Evolutionary conservation across 2,888 invertebrate species (phyloP).

Genomic region (Criorhina ranunculi): DNA sequence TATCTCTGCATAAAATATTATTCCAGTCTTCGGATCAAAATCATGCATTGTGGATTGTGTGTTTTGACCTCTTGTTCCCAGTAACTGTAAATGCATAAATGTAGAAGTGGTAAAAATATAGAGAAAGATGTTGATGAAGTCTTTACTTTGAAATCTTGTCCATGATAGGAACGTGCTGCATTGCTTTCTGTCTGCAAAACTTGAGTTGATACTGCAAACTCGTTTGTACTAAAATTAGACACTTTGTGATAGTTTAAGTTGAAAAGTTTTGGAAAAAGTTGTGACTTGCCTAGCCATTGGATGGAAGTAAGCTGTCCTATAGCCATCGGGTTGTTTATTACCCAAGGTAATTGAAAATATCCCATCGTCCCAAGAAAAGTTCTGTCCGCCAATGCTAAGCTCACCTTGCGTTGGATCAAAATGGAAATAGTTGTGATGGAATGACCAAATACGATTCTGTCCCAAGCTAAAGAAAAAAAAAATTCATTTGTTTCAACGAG

Average conservation of each 20-base stretch:
- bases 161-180: slow-evolving; percentile 86
- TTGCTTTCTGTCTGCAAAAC: slow-evolving; percentile 86
- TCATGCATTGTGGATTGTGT: slow-evolving; percentile 90
- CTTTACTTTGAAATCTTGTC: slow-evolving; percentile 85
- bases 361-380: slow-evolving; percentile 92
- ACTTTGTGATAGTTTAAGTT: background rate
- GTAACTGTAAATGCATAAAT: slow-evolving; percentile 81
- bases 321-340: slow-evolving; percentile 85
- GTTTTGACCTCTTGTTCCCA: slow-evolving; percentile 88
- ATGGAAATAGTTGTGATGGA: slow-evolving; percentile 90
- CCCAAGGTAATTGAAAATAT: slow-evolving; percentile 90
- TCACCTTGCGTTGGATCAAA: slow-evolving; percentile 90
- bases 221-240: slow-evolving; percentile 86
- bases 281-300: slow-evolving; percentile 86
- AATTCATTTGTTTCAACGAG: too few relatives aligned
- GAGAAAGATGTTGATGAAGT: background rate
- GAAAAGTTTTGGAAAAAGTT: background rate
- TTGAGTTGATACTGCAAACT: slow-evolving; percentile 89
- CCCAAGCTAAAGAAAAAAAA: slow-evolving; percentile 85
- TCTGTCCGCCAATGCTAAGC: slow-evolving; percentile 88
- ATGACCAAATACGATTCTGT: slow-evolving; percentile 88
- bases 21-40: slow-evolving; percentile 86
- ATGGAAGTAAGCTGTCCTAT: slow-evolving; percentile 90
- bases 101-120: background rate
- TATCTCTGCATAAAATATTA: slow-evolving; percentile 89